A percentile compares a stretch with the other conserved stretches of the same genome.
phyloP scores from a whole-genome alignment of 2,797 vertebrate genomes.

The Pagetopsis macropterus region DNA sequence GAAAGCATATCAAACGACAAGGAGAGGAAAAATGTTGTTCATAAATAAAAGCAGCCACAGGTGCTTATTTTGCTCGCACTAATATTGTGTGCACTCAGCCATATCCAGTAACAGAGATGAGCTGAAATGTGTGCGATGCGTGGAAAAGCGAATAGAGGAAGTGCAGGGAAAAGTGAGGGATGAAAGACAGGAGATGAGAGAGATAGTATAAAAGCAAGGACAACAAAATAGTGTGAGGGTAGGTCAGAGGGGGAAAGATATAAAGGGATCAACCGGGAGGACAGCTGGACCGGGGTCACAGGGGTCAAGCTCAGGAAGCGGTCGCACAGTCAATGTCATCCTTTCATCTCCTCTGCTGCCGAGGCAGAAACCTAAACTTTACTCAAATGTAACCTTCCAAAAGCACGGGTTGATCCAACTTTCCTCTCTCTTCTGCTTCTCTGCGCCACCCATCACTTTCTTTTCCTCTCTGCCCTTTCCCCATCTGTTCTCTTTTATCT shows the following conservation, averaged over 20 bases:
- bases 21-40: conserved; percentile 31
- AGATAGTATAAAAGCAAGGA: conserved; percentile 53
- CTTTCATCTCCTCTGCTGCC: conserved; percentile 70
- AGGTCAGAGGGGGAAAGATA: conserved; percentile 40
- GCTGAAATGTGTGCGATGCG: conserved; percentile 33
- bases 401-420: conserved; percentile 61
- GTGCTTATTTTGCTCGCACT: conserved; percentile 38
- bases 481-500: conserved; percentile 72
- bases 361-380: conserved; percentile 63
- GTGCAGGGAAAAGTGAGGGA: conserved; percentile 29
- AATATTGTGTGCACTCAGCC: conserved; percentile 55
- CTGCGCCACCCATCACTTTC: conserved; percentile 50
- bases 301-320: conserved; percentile 70
- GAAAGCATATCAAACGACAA: conserved; percentile 41
- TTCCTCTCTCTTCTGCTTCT: conserved; percentile 44
- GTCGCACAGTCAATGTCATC: conserved; percentile 66
- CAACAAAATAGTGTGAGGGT: conserved; percentile 55
- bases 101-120: conserved; percentile 48
- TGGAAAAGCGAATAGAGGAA: conserved; percentile 10
- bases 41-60: conserved; percentile 52
- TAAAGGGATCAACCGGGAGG: conserved; percentile 55
- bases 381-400: conserved; percentile 69
- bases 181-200: conserved; percentile 54
- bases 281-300: conserved; percentile 72
- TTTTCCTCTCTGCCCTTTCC: conserved; percentile 55